Evolutionary conservation across 2,888 invertebrate genomes (phyloP).

Genomic region (Gnatocerus cornutus): DNA sequence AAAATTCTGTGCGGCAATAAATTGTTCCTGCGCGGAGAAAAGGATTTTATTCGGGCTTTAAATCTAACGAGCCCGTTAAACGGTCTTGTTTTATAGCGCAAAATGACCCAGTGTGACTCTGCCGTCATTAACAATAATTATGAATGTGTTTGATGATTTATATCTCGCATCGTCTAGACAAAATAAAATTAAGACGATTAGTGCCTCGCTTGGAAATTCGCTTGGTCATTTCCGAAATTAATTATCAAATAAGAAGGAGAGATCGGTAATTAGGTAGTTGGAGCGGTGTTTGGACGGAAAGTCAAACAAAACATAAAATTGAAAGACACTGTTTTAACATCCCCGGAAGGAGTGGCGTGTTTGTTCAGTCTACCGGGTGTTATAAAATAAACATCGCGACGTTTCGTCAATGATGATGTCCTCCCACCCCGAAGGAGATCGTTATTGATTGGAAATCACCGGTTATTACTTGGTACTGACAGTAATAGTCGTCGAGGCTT

Average conservation of each 20-base stretch:
- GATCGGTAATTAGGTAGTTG: conserved; percentile 30
- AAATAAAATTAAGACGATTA: conserved; percentile 43
- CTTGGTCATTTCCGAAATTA: conserved; percentile 47
- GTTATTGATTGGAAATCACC: conserved; percentile 51
- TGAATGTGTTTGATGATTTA: conserved; percentile 45
- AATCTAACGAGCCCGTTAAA: conserved; percentile 38
- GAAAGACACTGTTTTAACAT: conserved; percentile 52
- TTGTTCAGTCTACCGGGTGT: conserved; percentile 48
- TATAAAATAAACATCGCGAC: conserved; percentile 41
- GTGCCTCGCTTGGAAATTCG: conserved; percentile 28
- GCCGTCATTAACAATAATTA: conserved; percentile 44
- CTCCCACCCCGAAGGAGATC: conserved; percentile 39
- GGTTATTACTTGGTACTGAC: conserved; percentile 53
- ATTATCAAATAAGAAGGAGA: conserved; percentile 33
- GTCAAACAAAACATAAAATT: conserved; percentile 49
- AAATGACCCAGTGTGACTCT: conserved; percentile 32
- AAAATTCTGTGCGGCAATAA: not conserved
- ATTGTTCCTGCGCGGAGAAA: conserved; percentile 4
- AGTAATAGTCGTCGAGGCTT: conserved; percentile 52
- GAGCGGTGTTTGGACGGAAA: conserved; percentile 39
- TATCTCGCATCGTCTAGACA: conserved; percentile 46
- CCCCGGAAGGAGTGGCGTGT: conserved; percentile 37
- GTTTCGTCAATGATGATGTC: conserved; percentile 39
- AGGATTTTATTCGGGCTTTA: conserved; percentile 22
- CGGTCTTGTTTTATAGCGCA: conserved; percentile 40